phyloP scores from a whole-genome alignment of 2,797 vertebrate species.

The Eurystomus glaucurus region DNA sequence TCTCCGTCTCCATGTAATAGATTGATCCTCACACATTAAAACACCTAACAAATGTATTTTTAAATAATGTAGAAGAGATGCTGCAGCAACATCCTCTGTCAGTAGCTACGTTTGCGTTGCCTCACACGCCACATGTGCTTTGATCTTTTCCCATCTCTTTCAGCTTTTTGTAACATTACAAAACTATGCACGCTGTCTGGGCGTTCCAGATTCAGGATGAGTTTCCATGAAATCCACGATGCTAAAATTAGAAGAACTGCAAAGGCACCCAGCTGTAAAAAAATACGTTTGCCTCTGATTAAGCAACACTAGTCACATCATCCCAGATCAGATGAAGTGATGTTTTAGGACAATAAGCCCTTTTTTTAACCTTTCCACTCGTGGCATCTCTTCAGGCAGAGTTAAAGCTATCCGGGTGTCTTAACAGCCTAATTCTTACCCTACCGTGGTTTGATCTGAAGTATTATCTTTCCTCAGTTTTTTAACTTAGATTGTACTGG shows the following conservation, averaged over 20 bases:
- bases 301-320: neutral
- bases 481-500: neutral
- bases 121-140: neutral
- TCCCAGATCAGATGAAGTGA: neutral
- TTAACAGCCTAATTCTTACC: neutral
- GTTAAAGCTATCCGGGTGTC: neutral
- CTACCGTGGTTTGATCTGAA: neutral
- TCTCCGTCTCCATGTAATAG: neutral
- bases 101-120: neutral
- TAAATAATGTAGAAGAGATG: neutral
- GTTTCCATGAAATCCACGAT: neutral
- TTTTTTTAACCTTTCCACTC: neutral
- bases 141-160: neutral
- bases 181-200: neutral
- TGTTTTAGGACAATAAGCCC: neutral
- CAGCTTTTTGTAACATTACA: neutral
- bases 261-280: neutral
- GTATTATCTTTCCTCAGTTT: neutral
- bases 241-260: neutral
- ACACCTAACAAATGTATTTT: rapidly evolving
- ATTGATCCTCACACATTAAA: neutral
- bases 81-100: neutral
- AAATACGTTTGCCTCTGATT: neutral
- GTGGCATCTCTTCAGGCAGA: neutral
- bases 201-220: neutral